Evolutionary conservation across 2,888 invertebrate genomes (phyloP).

Genomic region (Limnephilus rhombicus): DNA sequence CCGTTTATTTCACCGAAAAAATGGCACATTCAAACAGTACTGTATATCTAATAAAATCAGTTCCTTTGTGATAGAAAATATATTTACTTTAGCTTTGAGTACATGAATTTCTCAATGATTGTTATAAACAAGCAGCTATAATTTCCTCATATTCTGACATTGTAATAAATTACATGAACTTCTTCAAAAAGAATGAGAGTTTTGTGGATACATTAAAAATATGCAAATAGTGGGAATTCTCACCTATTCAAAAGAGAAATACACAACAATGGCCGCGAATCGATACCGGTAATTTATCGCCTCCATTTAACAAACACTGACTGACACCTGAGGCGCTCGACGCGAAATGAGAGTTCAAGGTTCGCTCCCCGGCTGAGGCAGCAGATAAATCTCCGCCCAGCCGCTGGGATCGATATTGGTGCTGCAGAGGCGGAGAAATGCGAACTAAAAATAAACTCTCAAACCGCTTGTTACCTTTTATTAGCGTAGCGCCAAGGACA

Average conservation of each 20-base stretch:
- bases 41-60: not conserved
- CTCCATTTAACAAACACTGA: conserved; percentile 32
- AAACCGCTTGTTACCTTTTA: not conserved
- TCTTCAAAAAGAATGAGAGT: not conserved
- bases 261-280: not conserved
- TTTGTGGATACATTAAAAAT: not conserved
- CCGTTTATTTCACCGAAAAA: too few species aligned
- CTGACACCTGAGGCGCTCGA: conserved; percentile 30
- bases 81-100: not conserved
- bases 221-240: not conserved
- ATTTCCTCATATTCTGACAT: not conserved
- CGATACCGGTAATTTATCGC: conserved; percentile 34
- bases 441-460: not conserved
- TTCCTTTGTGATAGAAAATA: not conserved
- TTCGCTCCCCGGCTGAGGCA: conserved; percentile 16
- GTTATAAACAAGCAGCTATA: not conserved
- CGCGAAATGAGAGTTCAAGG: conserved; percentile 36
- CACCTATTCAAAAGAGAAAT: not conserved
- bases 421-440: not conserved
- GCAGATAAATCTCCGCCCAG: conserved; percentile 19
- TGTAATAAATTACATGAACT: not conserved
- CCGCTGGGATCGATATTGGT: conserved; percentile 9
- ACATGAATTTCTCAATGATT: not conserved
- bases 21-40: too few species aligned
- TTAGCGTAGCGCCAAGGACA: not conserved